Percentiles rank a stretch among this genome's conserved stretches.
Conservation (phyloP, 2,888 invertebrate genomes). For the Arctia plantaginis region DNA sequence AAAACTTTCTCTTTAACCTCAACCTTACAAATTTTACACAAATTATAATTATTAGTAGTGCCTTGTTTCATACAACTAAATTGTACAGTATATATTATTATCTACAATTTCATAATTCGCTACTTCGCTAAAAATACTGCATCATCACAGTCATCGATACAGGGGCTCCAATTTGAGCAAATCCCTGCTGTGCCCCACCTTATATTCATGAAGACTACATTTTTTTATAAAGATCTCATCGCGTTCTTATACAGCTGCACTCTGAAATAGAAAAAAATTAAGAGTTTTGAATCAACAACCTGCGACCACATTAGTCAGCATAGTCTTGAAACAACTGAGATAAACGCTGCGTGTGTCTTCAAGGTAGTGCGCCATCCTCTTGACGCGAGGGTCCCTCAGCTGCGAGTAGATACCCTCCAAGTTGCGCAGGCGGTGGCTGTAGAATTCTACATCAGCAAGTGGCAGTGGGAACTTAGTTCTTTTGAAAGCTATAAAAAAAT, state of each 20-base stretch:
- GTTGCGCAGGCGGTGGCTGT: slow-evolving; percentile 92
- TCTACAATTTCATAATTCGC: no score
- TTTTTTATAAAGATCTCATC: not conserved
- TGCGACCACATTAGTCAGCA: slow-evolving; percentile 92
- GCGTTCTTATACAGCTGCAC: not conserved
- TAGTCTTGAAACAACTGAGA: slow-evolving; percentile 90
- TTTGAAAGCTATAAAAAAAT: slow-evolving; percentile 82
- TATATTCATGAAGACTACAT: no score
- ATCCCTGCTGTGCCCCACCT: not conserved
- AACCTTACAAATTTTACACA: no score
- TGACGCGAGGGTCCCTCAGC: slow-evolving; percentile 92
- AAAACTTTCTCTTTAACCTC: no score
- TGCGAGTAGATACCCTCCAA: slow-evolving; percentile 95
- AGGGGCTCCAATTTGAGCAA: not conserved
- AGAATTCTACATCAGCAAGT: slow-evolving; percentile 91
- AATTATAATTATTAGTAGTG: no score
- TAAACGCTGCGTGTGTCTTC: slow-evolving; percentile 94
- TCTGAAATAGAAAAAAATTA: not conserved
- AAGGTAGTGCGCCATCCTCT: slow-evolving; percentile 92
- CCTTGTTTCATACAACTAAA: no score
- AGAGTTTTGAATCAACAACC: slow-evolving; percentile 75
- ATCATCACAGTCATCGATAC: no score
- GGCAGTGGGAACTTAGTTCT: slow-evolving; percentile 91
- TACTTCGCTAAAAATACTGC: no score
- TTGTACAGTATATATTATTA: no score